Evolutionary conservation across 1,140 invertebrate genomes (phyloP).

Genomic region (Homalodisca vitripennis): DNA sequence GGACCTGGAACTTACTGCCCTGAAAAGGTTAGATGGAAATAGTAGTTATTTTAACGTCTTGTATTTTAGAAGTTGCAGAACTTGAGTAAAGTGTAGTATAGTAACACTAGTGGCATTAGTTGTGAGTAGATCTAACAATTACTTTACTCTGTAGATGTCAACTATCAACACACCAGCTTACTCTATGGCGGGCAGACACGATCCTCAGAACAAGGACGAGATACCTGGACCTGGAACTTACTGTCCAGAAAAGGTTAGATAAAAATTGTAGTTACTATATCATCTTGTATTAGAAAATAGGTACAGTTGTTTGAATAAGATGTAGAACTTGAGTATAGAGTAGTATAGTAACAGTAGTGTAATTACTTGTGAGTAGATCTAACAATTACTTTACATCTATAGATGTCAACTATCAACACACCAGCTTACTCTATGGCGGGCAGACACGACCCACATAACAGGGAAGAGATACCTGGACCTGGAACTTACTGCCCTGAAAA

Average conservation of each 20-base stretch:
- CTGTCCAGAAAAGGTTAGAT: conserved; percentile 30
- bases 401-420: conserved; percentile 39
- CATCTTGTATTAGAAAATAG: no score
- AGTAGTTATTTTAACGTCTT: no score
- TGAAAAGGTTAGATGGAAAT: conserved; percentile 57
- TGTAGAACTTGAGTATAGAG: not conserved
- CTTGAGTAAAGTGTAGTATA: not conserved
- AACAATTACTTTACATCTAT: conserved; percentile 6
- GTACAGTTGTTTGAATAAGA: no score
- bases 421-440: not conserved
- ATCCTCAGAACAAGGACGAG: conserved; percentile 53
- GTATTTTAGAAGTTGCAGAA: no score
- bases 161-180: conserved; percentile 39
- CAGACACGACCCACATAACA: conserved; percentile 37
- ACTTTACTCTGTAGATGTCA: conserved; percentile 32
- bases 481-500: conserved; percentile 51
- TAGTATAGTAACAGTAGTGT: not conserved
- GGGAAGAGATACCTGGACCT: conserved; percentile 59
- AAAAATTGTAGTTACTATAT: conserved; percentile 24
- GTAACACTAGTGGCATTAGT: conserved; percentile 35
- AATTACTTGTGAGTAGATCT: conserved; percentile 38
- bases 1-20: conserved; percentile 62
- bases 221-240: conserved; percentile 90
- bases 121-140: conserved; percentile 24
- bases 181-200: not conserved